phyloP scores from a whole-genome alignment of 1,140 invertebrate genomes.

The Branchinecta lindahli region DNA sequence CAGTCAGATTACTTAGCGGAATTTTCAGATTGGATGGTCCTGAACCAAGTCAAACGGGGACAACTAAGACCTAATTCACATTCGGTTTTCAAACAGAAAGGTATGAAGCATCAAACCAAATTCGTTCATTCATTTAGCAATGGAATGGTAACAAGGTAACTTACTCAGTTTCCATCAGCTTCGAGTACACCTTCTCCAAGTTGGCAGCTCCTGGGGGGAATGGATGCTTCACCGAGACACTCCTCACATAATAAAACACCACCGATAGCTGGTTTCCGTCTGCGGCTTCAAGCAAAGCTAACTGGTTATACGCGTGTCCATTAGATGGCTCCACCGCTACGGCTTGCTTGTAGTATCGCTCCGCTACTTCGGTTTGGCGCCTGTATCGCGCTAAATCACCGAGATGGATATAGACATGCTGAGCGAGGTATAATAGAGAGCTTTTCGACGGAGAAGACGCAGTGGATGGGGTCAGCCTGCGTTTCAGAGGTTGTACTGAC shows the following conservation, averaged over 20 bases:
- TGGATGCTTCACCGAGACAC: slow-evolving; percentile 58
- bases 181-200: slow-evolving; percentile 42
- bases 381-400: slow-evolving; percentile 70
- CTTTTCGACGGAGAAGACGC: slow-evolving; percentile 42
- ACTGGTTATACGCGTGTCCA: slow-evolving; percentile 74
- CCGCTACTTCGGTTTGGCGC: slow-evolving; percentile 58
- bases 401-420: slow-evolving; percentile 69
- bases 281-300: slow-evolving; percentile 60
- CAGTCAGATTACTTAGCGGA: too few species aligned
- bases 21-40: too few species aligned
- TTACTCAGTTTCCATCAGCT: slow-evolving; percentile 22
- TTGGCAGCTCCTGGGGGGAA: slow-evolving; percentile 68
- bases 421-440: slow-evolving; percentile 64
- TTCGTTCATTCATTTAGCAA: too few species aligned
- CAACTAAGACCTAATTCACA: too few species aligned
- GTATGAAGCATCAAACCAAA: too few species aligned
- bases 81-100: too few species aligned
- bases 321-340: slow-evolving; percentile 59
- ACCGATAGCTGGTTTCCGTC: slow-evolving; percentile 62
- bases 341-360: slow-evolving; percentile 53
- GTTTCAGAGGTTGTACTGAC: too few species aligned
- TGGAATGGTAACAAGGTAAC: not conserved
- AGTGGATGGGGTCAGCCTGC: slow-evolving; percentile 25
- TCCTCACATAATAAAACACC: slow-evolving; percentile 66
- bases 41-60: too few species aligned